Evolutionary conservation across 2,888 invertebrate genomes (phyloP).

Genomic region (Lepetodrilus schrolli): DNA sequence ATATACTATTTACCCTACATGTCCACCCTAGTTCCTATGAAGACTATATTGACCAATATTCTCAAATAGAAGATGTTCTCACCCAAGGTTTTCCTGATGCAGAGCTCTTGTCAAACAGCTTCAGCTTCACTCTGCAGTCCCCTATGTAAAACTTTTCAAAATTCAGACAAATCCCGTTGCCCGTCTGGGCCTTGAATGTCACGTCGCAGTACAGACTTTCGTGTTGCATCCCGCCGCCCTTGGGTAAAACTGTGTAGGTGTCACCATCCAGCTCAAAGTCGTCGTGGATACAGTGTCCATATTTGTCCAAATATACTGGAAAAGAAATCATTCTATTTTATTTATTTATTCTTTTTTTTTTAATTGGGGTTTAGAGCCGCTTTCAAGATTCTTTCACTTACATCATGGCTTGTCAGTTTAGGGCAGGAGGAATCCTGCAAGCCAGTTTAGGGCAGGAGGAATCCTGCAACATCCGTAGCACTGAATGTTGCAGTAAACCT

Average conservation of each 20-base stretch:
- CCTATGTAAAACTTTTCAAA: slow-evolving; percentile 48
- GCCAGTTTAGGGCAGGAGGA: too few relatives aligned
- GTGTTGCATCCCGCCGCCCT: slow-evolving; percentile 47
- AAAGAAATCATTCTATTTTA: neutral
- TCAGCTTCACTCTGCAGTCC: slow-evolving; percentile 46
- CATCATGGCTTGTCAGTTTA: too few relatives aligned
- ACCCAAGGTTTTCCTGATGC: slow-evolving; percentile 41
- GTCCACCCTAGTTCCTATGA: too few relatives aligned
- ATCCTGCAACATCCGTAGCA: too few relatives aligned
- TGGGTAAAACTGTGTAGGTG: slow-evolving; percentile 36
- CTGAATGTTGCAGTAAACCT: too few relatives aligned
- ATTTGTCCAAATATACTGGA: slow-evolving; percentile 47
- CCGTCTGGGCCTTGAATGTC: slow-evolving; percentile 50
- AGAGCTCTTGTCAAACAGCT: slow-evolving; percentile 44
- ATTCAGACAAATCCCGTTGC: slow-evolving; percentile 54
- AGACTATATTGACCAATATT: too few relatives aligned
- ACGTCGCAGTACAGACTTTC: slow-evolving; percentile 52
- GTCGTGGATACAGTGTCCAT: slow-evolving; percentile 38
- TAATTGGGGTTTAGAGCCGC: too few relatives aligned
- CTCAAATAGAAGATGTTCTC: too few relatives aligned
- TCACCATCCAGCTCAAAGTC: slow-evolving; percentile 43
- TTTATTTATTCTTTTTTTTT: neutral
- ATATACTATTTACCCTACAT: too few relatives aligned
- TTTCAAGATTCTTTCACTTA: too few relatives aligned
- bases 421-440: too few relatives aligned